Conservation (phyloP, 2,888 invertebrate genomes). For the Meiosimyza decipiens region DNA sequence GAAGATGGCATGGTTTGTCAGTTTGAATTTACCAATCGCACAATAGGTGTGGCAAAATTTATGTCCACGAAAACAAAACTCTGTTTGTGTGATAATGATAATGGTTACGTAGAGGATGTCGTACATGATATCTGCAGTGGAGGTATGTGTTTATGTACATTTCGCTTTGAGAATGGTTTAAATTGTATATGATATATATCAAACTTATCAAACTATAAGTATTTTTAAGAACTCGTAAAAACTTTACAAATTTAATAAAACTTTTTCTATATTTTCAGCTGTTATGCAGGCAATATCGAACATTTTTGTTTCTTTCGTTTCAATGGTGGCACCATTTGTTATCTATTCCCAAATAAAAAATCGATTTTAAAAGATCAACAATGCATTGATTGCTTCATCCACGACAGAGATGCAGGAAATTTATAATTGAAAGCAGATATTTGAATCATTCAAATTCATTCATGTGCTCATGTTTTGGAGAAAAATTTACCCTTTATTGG, state of each 20-base stretch:
- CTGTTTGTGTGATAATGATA: conserved; percentile 73
- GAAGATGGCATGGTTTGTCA: conserved; percentile 74
- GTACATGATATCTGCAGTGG: conserved; percentile 73
- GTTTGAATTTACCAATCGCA: conserved; percentile 69
- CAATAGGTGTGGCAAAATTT: conserved; percentile 65
- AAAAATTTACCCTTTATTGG: conserved; percentile 30
- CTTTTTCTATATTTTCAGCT: conserved; percentile 49
- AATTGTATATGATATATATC: neutral
- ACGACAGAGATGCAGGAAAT: too few species aligned
- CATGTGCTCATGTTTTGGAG: neutral
- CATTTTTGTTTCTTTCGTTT: conserved; percentile 52
- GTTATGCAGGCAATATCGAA: conserved; percentile 52
- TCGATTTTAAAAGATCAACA: conserved; percentile 51
- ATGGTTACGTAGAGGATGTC: conserved; percentile 72
- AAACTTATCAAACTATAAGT: neutral
- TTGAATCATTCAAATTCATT: too few species aligned
- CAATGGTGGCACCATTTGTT: conserved; percentile 55
- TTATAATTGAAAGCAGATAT: too few species aligned
- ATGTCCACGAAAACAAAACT: conserved; percentile 69
- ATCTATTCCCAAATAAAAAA: conserved; percentile 54
- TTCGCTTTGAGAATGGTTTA: neutral
- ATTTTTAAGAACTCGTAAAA: neutral
- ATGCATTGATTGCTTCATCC: too few species aligned
- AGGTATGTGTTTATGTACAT: conserved; percentile 50
- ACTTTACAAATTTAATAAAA: neutral